Evolutionary conservation across 2,797 vertebrate species (phyloP).

Genomic region (Paratrypauchen microcephalus): DNA sequence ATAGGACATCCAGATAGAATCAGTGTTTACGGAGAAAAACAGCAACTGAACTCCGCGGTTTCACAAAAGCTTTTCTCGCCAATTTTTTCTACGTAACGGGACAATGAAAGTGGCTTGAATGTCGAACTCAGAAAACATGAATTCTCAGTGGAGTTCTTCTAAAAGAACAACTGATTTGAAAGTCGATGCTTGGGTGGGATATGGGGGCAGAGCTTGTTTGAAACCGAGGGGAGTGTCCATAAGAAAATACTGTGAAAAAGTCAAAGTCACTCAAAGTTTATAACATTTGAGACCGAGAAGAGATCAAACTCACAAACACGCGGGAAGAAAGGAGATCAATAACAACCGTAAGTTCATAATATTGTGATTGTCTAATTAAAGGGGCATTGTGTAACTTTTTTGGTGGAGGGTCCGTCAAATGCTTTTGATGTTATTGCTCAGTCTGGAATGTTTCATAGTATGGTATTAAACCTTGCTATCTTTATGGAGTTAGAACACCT

Average conservation of each 20-base stretch:
- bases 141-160: background rate
- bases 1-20: conserved; percentile 8
- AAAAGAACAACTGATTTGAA: background rate
- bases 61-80: conserved; percentile 35
- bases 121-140: conserved; percentile 10
- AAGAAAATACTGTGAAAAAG: conserved; percentile 33
- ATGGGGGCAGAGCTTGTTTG: conserved; percentile 44
- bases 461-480: no score
- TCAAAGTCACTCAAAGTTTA: conserved; percentile 32
- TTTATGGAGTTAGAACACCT: no score
- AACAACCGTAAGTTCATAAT: conserved; percentile 50
- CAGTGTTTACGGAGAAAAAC: conserved; percentile 12
- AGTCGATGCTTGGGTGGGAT: conserved; percentile 7
- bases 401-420: no score
- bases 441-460: no score
- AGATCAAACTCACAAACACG: conserved; percentile 31
- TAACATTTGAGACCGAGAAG: conserved; percentile 22
- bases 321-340: conserved; percentile 28
- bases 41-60: conserved; percentile 53
- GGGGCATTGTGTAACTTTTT: no score
- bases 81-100: background rate
- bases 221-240: conserved; percentile 36
- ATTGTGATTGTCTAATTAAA: background rate
- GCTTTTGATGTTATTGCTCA: no score
- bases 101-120: conserved; percentile 18